Conservation (phyloP, 2,113 vertebrate species). For the Mellivora capensis region DNA sequence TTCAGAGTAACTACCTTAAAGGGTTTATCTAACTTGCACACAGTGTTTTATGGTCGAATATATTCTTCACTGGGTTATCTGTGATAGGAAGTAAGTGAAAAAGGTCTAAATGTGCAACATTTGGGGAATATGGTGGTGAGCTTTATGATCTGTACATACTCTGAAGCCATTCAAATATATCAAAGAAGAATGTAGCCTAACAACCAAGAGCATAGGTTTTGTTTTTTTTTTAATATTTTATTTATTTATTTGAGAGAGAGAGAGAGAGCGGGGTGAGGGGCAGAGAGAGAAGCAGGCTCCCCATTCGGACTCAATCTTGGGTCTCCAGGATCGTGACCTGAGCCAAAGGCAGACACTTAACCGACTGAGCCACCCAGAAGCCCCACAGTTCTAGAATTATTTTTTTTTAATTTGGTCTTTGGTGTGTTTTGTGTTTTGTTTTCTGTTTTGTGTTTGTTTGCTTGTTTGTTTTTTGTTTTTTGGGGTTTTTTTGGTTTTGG, state of each 20-base stretch:
- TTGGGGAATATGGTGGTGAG: not conserved
- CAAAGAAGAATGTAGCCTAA: not conserved
- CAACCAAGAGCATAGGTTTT: not conserved
- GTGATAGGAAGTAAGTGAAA: not conserved
- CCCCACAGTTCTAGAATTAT: no score
- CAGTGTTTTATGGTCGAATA: not conserved
- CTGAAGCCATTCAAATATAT: not conserved
- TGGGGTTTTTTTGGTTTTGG: not conserved
- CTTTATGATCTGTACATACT: not conserved
- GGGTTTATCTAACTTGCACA: not conserved
- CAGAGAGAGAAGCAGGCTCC: no score
- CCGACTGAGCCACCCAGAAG: no score
- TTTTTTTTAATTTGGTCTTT: not conserved
- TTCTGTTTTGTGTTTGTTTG: not conserved
- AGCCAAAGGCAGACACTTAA: no score
- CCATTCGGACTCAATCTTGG: no score
- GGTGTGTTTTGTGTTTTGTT: no score
- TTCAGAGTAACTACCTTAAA: not conserved
- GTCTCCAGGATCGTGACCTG: no score
- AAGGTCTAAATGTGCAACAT: not conserved
- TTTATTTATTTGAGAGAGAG: no score
- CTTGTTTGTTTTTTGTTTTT: not conserved
- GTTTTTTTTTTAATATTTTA: no score
- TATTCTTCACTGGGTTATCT: not conserved
- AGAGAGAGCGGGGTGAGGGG: no score